These are phyloP conservation scores for Drosophila nebulosa DNA, from an alignment of 1,140 invertebrate species.

Conservation along the genomic window DNA sequence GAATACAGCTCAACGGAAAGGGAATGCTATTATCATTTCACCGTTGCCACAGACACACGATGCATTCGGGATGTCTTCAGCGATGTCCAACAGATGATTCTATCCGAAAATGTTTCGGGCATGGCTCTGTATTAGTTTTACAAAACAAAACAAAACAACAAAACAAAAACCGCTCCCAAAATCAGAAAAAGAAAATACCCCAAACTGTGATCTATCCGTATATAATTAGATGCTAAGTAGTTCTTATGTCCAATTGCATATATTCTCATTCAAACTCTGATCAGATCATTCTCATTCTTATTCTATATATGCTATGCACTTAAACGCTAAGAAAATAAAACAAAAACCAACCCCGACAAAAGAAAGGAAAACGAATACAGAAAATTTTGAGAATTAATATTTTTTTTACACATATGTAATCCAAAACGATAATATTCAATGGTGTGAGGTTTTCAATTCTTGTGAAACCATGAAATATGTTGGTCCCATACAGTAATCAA, in stretches of 20 bases:
- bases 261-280: neutral
- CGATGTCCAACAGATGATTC: constrained; percentile 87
- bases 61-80: constrained; percentile 87
- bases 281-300: neutral
- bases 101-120: constrained; percentile 82
- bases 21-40: constrained; percentile 87
- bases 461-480: too few species aligned
- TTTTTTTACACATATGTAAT: neutral
- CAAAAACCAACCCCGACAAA: neutral
- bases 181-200: constrained; percentile 3
- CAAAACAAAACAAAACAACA: neutral
- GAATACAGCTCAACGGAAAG: constrained; percentile 69
- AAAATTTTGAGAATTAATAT: neutral
- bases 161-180: constrained; percentile 11
- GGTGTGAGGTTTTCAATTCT: too few species aligned
- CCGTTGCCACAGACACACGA: constrained; percentile 87
- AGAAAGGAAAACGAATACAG: neutral
- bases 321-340: constrained; percentile 17
- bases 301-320: neutral
- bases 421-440: too few species aligned
- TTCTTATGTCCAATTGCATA: neutral
- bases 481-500: too few species aligned
- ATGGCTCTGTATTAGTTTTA: constrained; percentile 39
- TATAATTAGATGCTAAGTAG: constrained; percentile 36
- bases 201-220: constrained; percentile 39